Base-by-base conservation (phyloP, 2,113 vertebrate species). In the Anseranas semipalmata region DNA sequence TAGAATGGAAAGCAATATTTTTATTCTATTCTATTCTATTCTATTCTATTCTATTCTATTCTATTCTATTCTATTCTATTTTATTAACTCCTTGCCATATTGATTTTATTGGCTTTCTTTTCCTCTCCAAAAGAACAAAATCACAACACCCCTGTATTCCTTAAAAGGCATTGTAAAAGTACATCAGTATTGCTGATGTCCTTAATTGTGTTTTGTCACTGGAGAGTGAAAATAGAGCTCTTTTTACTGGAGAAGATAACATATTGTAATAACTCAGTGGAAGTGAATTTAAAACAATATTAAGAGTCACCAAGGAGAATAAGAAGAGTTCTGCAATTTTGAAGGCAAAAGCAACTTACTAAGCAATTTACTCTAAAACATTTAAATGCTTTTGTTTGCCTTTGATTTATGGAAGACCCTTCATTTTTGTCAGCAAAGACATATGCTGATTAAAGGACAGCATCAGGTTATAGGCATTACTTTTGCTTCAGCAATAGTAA, bases 381-480 rank as follows among this genome's bases (percentile, higher is more conserved):
- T 63, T 90, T 71, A 45, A 39, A 72, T n/a, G 27, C 60, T 81
- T 96, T 90, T 75, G 33, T 86, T 87, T 93, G 70, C 35, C 80
- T 93, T 92, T 96, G 88, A 82, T 95, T 70, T 79, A 7, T 73
- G 58, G 39, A 87, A 94, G 87, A 48, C 53, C 46, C 19, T 72
- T 78, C 43, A 76, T 77, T 96, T 95, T 19, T 93, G 75, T 86
- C 73, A 92, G 88, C 35, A 93, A 81, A 89, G 39, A 48, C 52
- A 48, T 53, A 6, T 65, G 25, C 30, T 81, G 72, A 81, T 94
- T 96, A 94, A 93, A 95, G 90, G 83, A 35, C 79, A 90, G 37
- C 37, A 35, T 87, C 37, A 74, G 76, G 72, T 87, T 93, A 70
- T 75, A 94, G 59, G 37, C 46, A 72, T 81, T 89, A 45, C 90